Base-by-base conservation (phyloP, 2,797 vertebrate genomes). In the Tragopan temminckii region DNA sequence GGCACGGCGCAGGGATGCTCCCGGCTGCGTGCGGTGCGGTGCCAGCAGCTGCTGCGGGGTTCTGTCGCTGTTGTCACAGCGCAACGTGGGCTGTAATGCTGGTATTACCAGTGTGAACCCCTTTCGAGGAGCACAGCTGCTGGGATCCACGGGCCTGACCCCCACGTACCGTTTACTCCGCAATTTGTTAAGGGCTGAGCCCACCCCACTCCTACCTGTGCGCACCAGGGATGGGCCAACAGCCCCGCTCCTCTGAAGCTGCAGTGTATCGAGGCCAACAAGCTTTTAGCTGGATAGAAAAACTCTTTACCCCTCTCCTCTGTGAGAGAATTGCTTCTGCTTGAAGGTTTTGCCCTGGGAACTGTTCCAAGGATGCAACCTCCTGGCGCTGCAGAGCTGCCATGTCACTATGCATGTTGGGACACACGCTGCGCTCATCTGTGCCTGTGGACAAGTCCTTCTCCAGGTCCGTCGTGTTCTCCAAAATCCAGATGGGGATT, bases 1-100 rank as follows among this genome's bases (percentile, higher is more conserved):
- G 1, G 15, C 0, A 0, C 29, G 40, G 2, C 27, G 6, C 29
- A 0, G 0, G 0, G 1, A 19, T 1, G n/a, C 15, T n/a, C 66
- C 16, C 5, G 25, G 55, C 45, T 1, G n/a, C 1, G 24, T 33
- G 45, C 42, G 35, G 18, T 21, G 46, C 13, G 24, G 13, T 27
- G 35, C 14, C 48, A 29, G 5, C 40, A 21, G 27, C 7, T 2
- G 4, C 40, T 1, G 0, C 0, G 3, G 13, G 27, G 15, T 40
- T 61, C 48, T 19, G 3, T 11, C 18, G 9, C 48, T 17, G 21
- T 11, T 12, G 10, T 13, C 61, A 16, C 78, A 3, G 0, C 2
- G 42, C 0, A 0, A 15, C 6, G 40, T 16, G 50, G 35, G 48
- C 4, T 50, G 50, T 27, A 36, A 9, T 42, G 62, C 25, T 66